Base-by-base conservation (phyloP, 2,888 invertebrate species). In the Aleiodes testaceus region DNA sequence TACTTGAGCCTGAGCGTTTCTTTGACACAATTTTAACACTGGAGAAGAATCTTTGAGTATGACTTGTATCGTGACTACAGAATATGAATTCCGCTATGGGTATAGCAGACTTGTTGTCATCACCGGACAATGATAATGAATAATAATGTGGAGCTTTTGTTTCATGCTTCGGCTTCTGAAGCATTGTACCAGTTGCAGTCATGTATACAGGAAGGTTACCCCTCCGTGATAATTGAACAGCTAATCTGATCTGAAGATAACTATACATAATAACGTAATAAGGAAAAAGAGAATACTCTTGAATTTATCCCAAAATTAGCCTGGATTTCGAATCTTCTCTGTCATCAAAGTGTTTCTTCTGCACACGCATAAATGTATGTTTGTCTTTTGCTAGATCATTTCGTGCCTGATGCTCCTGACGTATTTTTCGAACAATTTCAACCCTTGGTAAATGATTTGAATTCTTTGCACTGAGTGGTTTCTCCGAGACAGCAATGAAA, bases 41-140 rank as follows among this genome's bases (percentile, higher is more conserved):
- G 1, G 12, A 18, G 22, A 53, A n/a, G n/a, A 53, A 53, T 26
- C 20, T 53, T 12, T 53, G 26, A 6, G 26, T 53, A 4, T 12
- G 20, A 3, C 20, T 9, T 22, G 52, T 18, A n/a, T 53, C 52
- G 26, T 53, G 52, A 7, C 14, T 11, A 11, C 52, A 53, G 3
- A 26, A 53, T 6, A 53, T 53, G n/a, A 53, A 53, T 53, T 53
- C 52, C 22, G 52, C 52, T 22, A 53, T 53, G 3, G 52, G 52
- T 11, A 53, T 26, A n/a, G 52, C 52, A 22, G 52, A 53, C 4
- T 53, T 9, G 1, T 53, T 12, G 3, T 22, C 52, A 11, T 22
- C 22, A 9, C 52, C 52, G 3, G 52, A 26, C 18, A 53, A 6
- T n/a, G 26, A 53, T 1, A 53, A 2, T 22, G 26, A 16, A 53